A percentile compares a stretch with the other conserved stretches of the same genome.
Conservation (phyloP, 2,888 invertebrate species). For the Acleris holmiana region DNA sequence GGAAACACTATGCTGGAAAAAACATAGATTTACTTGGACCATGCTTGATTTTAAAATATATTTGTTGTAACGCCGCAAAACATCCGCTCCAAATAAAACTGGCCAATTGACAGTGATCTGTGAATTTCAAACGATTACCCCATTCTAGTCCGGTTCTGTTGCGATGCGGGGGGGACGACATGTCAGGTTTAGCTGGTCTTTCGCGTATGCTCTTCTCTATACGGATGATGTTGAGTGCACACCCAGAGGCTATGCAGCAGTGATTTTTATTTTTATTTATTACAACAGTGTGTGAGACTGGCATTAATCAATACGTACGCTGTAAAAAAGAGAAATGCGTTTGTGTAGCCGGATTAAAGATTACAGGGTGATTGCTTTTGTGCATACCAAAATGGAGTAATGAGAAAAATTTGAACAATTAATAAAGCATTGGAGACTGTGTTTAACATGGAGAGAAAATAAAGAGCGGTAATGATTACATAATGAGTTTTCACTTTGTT, state of each 20-base stretch:
- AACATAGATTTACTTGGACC: conserved; percentile 28
- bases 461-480: no score
- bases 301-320: conserved; percentile 69
- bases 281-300: conserved; percentile 57
- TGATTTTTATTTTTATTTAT: conserved; percentile 66
- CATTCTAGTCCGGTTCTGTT: conserved; percentile 41
- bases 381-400: conserved; percentile 15
- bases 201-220: conserved; percentile 45
- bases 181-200: conserved; percentile 45
- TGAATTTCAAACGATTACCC: conserved; percentile 42
- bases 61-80: conserved; percentile 53
- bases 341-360: conserved; percentile 54
- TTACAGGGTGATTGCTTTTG: conserved; percentile 34
- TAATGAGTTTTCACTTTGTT: no score
- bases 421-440: background rate
- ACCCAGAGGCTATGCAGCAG: conserved; percentile 62
- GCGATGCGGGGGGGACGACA: conserved; percentile 36
- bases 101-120: conserved; percentile 50
- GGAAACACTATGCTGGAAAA: conserved; percentile 29
- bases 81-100: conserved; percentile 56
- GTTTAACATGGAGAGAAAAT: background rate
- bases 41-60: conserved; percentile 33
- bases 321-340: conserved; percentile 52
- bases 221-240: conserved; percentile 50
- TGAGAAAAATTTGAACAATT: conserved; percentile 2